Evolutionary conservation across 2,797 vertebrate genomes (phyloP).

Genomic region (Falco cherrug): DNA sequence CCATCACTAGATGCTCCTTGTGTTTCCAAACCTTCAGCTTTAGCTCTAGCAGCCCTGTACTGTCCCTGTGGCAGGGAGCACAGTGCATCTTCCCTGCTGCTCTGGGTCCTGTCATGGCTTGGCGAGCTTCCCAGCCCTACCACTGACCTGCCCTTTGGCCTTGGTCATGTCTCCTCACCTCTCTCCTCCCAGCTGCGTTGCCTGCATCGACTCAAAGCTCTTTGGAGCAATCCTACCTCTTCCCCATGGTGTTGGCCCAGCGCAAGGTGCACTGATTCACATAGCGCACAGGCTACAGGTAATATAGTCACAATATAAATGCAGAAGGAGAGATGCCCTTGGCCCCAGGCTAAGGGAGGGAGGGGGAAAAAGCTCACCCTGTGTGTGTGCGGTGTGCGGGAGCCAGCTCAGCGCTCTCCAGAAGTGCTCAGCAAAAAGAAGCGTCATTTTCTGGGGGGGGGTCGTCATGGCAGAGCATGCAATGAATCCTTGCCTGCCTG

Average conservation of each 20-base stretch:
- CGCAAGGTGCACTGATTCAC: background rate
- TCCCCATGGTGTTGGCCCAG: fast-evolving
- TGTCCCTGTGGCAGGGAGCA: too few species aligned
- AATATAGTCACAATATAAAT: fast-evolving
- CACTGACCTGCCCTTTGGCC: background rate
- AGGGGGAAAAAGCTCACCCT: too few species aligned
- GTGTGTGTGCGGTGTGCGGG: fast-evolving
- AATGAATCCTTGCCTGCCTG: background rate
- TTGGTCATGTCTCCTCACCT: background rate
- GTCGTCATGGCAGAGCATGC: background rate
- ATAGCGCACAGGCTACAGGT: fast-evolving
- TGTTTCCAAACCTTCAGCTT: background rate
- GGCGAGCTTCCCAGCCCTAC: background rate
- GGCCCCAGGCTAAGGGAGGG: too few species aligned
- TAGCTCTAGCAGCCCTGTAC: background rate
- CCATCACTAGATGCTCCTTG: fast-evolving
- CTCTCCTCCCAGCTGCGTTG: fast-evolving
- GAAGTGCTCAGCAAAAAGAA: background rate
- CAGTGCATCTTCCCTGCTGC: background rate
- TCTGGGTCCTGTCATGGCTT: background rate
- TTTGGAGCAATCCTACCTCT: background rate
- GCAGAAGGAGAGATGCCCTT: background rate
- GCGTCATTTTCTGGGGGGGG: background rate
- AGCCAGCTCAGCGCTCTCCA: background rate
- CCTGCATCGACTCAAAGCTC: background rate